Evolutionary conservation across 2,888 invertebrate species (phyloP), one percentile per base, ranked within the genome.

Genomic region (Ophion ellenae): DNA sequence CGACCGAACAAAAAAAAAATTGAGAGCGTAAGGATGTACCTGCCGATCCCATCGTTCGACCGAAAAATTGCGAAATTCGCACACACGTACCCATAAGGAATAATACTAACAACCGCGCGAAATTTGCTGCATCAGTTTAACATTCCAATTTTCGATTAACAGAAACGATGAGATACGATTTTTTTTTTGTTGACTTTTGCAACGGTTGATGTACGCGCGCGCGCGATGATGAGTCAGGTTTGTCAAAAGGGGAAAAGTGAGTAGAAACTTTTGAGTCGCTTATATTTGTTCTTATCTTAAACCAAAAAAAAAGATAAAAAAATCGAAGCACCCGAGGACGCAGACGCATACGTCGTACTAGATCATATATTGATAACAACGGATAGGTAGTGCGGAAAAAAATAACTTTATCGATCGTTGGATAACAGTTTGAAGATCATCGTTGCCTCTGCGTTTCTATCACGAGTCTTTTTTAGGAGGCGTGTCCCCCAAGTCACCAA

Each of bases 381-480:
- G 59, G 14, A 0, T 20, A 24, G 61, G 40, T 45, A 47, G 75
- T 32, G 74, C 5, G 17, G 10, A n/a, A 20, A 10, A 11, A 45
- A 36, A 59, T 28, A 36, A 77, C 10, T 77, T 17, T 59, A 67
- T 77, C 67, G 57, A 67, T 67, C 32, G 53, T 40, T 36, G 36
- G 17, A 69, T 24, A 69, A 40, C 40, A 36, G 40, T 67, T 32
- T 71, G 53, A 28, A 67, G 67, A 77, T 69, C 63, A 45, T n/a
- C 28, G n/a, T 63, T 28, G 63, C 7, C 17, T 66, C 17, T 17
- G 40, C 40, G 36, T 0, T 6, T 36, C n/a, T 14, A 47, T 47
- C 47, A 2, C 47, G 20, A 45, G 47, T 70, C 17, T 28, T 47
- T 70, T 70, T 70, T 70, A 1, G 69, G 47, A 47, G 47, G 69